These are phyloP conservation scores for Boulengeromyrus knoepffleri DNA, from an alignment of 2,113 vertebrate species.

Conservation along the genomic window DNA sequence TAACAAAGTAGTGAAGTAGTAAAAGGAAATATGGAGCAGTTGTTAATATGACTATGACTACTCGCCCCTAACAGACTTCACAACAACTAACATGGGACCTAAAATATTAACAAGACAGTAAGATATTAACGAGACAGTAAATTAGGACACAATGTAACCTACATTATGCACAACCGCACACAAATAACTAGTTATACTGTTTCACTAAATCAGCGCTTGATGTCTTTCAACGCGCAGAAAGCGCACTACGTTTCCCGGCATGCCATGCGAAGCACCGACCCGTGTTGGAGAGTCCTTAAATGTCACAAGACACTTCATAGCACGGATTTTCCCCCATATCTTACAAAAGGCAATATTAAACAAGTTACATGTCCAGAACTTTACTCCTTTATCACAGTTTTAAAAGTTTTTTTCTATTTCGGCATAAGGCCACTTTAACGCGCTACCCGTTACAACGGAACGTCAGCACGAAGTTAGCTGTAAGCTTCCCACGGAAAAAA, in stretches of 20 bases:
- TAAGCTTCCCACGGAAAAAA: neutral
- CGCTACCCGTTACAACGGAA: neutral
- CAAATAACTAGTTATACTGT: neutral
- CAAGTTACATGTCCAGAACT: neutral
- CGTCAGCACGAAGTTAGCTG: neutral
- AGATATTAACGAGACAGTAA: neutral
- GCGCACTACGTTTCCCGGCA: constrained; percentile 58
- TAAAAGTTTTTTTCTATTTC: neutral
- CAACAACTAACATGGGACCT: neutral
- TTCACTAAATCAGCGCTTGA: neutral
- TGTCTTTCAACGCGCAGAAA: neutral
- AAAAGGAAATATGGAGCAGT: neutral
- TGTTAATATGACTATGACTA: neutral
- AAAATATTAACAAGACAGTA: neutral
- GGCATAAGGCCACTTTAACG: neutral
- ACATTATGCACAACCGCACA: neutral
- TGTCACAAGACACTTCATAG: constrained; percentile 71
- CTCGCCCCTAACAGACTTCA: neutral
- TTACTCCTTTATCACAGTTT: neutral
- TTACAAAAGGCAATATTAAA: neutral
- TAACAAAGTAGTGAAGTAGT: neutral
- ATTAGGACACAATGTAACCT: neutral
- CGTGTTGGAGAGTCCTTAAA: constrained; percentile 60
- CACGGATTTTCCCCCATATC: constrained; percentile 45
- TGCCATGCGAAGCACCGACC: constrained; percentile 41